Evolutionary conservation across 2,888 invertebrate genomes (phyloP).

Genomic region (Synanthedon andrenaeformis): DNA sequence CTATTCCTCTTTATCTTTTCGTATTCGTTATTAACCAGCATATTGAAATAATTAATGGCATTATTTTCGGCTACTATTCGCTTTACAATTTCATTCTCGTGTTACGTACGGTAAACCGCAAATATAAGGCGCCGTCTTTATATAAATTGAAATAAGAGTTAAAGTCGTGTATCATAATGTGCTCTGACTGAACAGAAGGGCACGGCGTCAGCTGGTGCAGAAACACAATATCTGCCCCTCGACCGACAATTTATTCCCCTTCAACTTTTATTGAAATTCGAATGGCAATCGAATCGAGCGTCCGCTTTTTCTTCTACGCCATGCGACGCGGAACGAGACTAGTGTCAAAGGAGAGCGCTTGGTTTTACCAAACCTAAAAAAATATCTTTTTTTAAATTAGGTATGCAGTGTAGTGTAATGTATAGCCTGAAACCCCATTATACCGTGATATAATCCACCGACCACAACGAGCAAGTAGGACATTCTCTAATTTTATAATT

Average conservation of each 20-base stretch:
- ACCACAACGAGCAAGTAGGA: too few species aligned
- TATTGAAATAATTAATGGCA: neutral
- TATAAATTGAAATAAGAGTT: neutral
- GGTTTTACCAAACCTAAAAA: neutral
- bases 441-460: too few species aligned
- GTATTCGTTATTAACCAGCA: neutral
- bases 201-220: slow-evolving; percentile 33
- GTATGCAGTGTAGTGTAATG: too few species aligned
- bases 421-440: too few species aligned
- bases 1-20: too few species aligned
- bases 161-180: neutral
- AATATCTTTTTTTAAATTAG: too few species aligned
- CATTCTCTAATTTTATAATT: too few species aligned
- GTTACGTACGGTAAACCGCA: neutral
- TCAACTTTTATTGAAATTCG: slow-evolving; percentile 57
- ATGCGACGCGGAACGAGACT: slow-evolving; percentile 16
- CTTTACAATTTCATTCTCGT: neutral
- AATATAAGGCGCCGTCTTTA: neutral
- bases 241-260: slow-evolving; percentile 44
- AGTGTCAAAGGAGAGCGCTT: slow-evolving; percentile 18
- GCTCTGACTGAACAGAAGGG: neutral
- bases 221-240: slow-evolving; percentile 33
- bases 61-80: neutral
- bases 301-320: slow-evolving; percentile 8
- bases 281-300: slow-evolving; percentile 24